A percentile compares a stretch with the other conserved stretches of the same genome.
phyloP scores from a whole-genome alignment of 2,888 invertebrate genomes.

The Mechanitis messenoides region DNA sequence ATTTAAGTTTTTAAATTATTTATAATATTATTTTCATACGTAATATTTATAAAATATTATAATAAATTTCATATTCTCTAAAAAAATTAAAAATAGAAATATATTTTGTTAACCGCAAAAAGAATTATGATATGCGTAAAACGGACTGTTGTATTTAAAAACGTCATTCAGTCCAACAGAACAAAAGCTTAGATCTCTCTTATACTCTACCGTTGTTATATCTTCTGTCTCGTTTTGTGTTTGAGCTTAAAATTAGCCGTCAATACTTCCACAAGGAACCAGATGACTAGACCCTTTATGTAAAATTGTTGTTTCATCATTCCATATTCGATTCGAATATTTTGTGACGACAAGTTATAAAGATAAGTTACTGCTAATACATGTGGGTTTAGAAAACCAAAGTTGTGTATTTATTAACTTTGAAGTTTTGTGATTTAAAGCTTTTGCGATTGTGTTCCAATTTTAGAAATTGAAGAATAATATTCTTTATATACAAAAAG shows the following conservation, averaged over 20 bases:
- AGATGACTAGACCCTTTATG: not conserved
- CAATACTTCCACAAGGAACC: not conserved
- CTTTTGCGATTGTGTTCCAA: too few relatives aligned
- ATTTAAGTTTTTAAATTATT: too few relatives aligned
- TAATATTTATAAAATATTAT: too few relatives aligned
- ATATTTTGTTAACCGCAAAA: not conserved
- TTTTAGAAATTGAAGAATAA: not conserved
- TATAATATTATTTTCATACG: too few relatives aligned
- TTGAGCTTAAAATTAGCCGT: slow-evolving; percentile 1
- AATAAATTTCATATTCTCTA: too few relatives aligned
- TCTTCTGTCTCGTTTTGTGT: not conserved
- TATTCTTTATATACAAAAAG: slow-evolving; percentile 1
- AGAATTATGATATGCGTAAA: not conserved
- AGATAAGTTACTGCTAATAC: not conserved
- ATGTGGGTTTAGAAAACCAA: not conserved
- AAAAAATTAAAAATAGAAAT: too few relatives aligned
- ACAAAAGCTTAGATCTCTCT: not conserved
- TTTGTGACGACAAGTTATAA: not conserved
- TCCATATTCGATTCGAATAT: not conserved
- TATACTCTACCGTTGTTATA: not conserved
- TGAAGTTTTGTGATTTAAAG: not conserved
- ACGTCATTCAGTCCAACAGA: not conserved
- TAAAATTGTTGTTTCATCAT: not conserved
- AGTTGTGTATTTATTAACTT: not conserved
- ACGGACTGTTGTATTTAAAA: not conserved